phyloP scores from a whole-genome alignment of 2,113 vertebrate genomes.

The Odocoileus virginianus region DNA sequence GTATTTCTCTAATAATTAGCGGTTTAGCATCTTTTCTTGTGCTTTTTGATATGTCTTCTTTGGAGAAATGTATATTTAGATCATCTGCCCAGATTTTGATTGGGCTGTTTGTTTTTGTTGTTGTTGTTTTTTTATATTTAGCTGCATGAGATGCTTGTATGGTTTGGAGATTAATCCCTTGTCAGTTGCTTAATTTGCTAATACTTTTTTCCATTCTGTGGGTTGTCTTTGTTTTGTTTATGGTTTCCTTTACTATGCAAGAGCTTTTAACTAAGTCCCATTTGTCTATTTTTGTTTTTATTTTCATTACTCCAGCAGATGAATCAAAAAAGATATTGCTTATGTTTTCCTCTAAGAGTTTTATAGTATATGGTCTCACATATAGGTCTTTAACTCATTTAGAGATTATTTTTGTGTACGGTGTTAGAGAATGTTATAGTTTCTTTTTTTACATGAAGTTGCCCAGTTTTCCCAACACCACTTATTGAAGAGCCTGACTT shows the following conservation, averaged over 20 bases:
- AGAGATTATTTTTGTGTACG: neutral
- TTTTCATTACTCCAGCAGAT: neutral
- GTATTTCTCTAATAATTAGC: neutral
- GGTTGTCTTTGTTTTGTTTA: neutral
- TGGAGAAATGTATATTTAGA: neutral
- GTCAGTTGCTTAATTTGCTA: neutral
- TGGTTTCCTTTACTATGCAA: neutral
- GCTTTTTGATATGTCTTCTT: neutral
- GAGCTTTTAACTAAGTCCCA: neutral
- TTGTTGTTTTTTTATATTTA: neutral
- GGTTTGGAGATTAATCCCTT: too few species aligned
- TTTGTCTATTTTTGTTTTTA: neutral
- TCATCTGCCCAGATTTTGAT: neutral
- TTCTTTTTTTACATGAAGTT: neutral
- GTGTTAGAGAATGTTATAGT: neutral
- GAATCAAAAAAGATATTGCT: neutral
- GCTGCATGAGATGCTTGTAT: neutral
- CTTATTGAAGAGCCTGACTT: neutral
- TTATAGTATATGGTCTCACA: neutral
- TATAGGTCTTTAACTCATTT: neutral
- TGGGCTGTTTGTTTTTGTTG: neutral
- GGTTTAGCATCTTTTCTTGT: neutral
- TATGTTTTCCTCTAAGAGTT: neutral
- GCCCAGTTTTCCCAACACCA: neutral
- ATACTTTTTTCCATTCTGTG: neutral